Base-by-base conservation (phyloP, 2,113 vertebrate species). In the Morone saxatilis region DNA sequence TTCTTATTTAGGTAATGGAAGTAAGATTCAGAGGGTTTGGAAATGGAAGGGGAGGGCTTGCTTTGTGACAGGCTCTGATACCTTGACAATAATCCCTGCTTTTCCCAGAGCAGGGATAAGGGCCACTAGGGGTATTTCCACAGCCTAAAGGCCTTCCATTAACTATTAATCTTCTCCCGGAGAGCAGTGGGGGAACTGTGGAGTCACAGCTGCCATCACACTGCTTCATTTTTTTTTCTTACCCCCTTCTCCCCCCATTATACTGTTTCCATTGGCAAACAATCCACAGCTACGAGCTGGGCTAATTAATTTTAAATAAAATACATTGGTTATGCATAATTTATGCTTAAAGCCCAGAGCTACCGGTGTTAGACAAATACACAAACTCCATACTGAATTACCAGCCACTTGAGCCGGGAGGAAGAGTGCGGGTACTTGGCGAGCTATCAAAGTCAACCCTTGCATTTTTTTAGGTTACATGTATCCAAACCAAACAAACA, bases 251-350 rank as follows among this genome's bases (percentile, higher is more conserved):
- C 66, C 51, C 76, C 48, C 74, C 13, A 45, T 79, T 84, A 62
- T 75, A 75, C 91, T 85, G 78, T 94, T 94, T 95, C 91, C 84
- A 90, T 90, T 95, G 94, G 91, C 89, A 92, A 92, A 91, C 76
- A 83, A 90, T 86, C 80, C 72, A 72, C 63, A 66, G 79, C 81
- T 78, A 87, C 68, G 87, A 85, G 80, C 81, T 25, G 63, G 82
- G 87, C 90, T 94, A 95, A 96, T 95, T 94, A 93, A 95, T 96
- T 95, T 93, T 68, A 94, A 94, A 95, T 94, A 92, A 95, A 92
- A 95, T 89, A 87, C 87, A 94, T 85, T 89, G 88, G 91, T 89
- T 94, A 93, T 95, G 93, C 93, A 94, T 95, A 94, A 95, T 96
- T 94, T 93, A 94, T 94, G 88, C 82, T 76, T 86, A 88, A 89